Evolutionary conservation across 2,888 invertebrate genomes (phyloP).

Genomic region (Acanthosepion esculentum): DNA sequence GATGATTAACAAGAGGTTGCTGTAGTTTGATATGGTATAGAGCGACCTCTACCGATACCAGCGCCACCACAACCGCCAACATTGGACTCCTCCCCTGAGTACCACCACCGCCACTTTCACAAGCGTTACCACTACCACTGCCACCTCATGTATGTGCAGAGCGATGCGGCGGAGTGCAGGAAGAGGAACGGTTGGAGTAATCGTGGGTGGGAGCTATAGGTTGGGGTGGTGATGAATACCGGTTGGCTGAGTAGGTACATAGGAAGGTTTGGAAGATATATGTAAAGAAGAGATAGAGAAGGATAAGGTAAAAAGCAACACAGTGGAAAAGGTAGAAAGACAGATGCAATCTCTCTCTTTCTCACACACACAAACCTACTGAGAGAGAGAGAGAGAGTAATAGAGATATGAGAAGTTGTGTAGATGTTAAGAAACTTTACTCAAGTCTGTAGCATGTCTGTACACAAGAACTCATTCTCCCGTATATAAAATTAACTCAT

Average conservation of each 20-base stretch:
- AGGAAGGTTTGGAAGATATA: background rate
- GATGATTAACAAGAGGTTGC: conserved; percentile 23
- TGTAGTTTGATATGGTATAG: conserved; percentile 33
- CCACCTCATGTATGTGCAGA: background rate
- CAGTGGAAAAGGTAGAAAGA: background rate
- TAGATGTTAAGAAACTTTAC: background rate
- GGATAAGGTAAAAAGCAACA: background rate
- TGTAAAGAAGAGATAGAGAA: background rate
- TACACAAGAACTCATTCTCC: background rate
- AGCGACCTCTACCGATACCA: background rate
- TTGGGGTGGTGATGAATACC: conserved; percentile 21
- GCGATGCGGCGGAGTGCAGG: conserved; percentile 17
- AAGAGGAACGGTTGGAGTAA: conserved; percentile 21
- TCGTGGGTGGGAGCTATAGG: conserved; percentile 15
- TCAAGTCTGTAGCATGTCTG: conserved; percentile 20
- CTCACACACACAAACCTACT: too few relatives aligned
- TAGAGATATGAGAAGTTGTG: too few relatives aligned
- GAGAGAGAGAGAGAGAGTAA: background rate
- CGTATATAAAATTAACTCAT: conserved; percentile 22
- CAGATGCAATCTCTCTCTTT: background rate
- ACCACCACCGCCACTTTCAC: background rate
- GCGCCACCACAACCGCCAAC: conserved; percentile 33
- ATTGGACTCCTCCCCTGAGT: conserved; percentile 11
- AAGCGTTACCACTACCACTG: background rate
- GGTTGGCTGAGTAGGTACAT: background rate